phyloP scores from a whole-genome alignment of 2,113 vertebrate species.

The Danionella cerebrum region DNA sequence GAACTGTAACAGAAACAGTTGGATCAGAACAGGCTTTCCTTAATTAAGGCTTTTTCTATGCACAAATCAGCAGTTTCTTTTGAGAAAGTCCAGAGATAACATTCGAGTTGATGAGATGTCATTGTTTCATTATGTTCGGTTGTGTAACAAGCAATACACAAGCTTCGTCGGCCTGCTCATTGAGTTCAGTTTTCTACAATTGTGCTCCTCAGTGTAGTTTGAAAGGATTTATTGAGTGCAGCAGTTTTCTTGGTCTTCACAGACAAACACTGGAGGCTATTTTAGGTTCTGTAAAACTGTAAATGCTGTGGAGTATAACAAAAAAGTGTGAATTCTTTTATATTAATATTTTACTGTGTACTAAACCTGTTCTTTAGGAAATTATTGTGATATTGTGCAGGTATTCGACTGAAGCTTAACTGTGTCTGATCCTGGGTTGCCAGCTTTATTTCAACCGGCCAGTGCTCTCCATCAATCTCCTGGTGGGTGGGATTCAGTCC shows the following conservation, averaged over 20 bases:
- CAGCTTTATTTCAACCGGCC: conserved; percentile 52
- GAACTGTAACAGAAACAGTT: no score
- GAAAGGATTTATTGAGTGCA: neutral
- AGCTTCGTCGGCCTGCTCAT: neutral
- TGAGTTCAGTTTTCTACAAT: neutral
- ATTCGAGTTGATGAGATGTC: neutral
- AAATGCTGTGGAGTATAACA: neutral
- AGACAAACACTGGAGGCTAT: conserved; percentile 41
- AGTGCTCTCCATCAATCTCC: conserved; percentile 53
- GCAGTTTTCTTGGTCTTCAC: conserved; percentile 3
- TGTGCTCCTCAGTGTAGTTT: neutral
- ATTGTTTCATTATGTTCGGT: neutral
- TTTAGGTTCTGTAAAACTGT: conserved; percentile 46
- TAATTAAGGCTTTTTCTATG: neutral
- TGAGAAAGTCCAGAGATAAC: neutral
- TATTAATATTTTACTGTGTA: no score
- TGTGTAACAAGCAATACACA: neutral
- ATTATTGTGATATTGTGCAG: conserved; percentile 51
- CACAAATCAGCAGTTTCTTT: neutral
- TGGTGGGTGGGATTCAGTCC: conserved; percentile 52
- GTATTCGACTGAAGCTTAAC: conserved; percentile 44
- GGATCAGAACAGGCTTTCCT: neutral
- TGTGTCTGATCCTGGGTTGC: conserved; percentile 49
- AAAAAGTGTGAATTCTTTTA: no score
- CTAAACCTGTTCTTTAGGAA: no score